Conservation (phyloP, 2,888 invertebrate genomes). For the Homarus gammarus region DNA sequence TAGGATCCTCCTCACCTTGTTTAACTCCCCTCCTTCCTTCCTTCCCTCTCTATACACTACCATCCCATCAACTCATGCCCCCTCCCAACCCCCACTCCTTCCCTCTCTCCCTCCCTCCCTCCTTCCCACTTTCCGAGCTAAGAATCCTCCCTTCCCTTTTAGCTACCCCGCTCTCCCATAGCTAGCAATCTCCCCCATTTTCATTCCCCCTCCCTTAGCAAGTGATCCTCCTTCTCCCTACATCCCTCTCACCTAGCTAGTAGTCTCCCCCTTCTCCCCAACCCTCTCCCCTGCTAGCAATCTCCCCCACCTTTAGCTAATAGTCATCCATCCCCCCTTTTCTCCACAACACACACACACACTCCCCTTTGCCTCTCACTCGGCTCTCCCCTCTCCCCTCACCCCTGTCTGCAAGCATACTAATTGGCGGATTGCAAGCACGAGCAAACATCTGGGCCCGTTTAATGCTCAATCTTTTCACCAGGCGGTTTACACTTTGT, state of each 20-base stretch:
- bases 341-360: too few relatives aligned
- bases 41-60: too few relatives aligned
- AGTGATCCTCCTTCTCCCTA: neutral
- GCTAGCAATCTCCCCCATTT: too few relatives aligned
- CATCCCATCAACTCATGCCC: neutral
- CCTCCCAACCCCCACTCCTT: neutral
- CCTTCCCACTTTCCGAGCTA: neutral
- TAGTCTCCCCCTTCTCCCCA: neutral
- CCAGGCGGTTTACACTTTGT: neutral
- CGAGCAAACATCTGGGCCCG: conserved; percentile 18
- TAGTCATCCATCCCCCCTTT: neutral
- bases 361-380: too few relatives aligned
- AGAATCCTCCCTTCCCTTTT: too few relatives aligned
- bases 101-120: neutral
- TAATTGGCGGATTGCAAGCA: conserved; percentile 22
- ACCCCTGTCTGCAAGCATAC: conserved; percentile 25
- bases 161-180: neutral
- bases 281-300: neutral
- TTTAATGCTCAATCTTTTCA: conserved; percentile 4
- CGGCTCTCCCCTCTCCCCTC: neutral
- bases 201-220: too few relatives aligned
- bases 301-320: too few relatives aligned
- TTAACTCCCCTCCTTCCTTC: too few relatives aligned
- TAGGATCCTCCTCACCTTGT: too few relatives aligned
- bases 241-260: neutral